Evolutionary conservation across 1,140 invertebrate species (phyloP).

Genomic region (Probaryconus sp.): DNA sequence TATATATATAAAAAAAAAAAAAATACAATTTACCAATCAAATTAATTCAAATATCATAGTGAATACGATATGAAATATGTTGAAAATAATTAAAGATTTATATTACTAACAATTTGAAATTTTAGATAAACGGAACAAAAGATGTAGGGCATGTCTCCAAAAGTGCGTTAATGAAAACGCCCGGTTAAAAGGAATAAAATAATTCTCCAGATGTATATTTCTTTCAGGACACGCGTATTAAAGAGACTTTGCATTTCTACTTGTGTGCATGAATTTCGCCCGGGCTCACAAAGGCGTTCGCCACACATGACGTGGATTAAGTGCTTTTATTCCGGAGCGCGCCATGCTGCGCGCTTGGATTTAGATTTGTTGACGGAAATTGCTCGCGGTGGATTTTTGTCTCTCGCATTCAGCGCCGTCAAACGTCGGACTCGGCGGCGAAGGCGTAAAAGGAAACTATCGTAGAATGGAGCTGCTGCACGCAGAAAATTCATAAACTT

Average conservation of each 20-base stretch:
- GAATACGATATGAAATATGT: no score
- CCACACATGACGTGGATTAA: constrained; percentile 48
- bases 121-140: no score
- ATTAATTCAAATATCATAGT: no score
- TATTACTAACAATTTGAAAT: no score
- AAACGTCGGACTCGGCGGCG: constrained; percentile 26
- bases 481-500: constrained; percentile 72
- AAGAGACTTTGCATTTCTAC: constrained; percentile 24
- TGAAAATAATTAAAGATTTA: no score
- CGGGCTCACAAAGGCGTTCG: constrained; percentile 34
- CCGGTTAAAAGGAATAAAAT: no score
- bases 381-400: constrained; percentile 46
- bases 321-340: constrained; percentile 32
- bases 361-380: constrained; percentile 57
- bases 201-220: no score
- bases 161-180: no score
- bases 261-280: constrained; percentile 35
- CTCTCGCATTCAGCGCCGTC: constrained; percentile 21
- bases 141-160: no score
- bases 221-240: constrained; percentile 30
- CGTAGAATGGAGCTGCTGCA: constrained; percentile 44
- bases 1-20: no score
- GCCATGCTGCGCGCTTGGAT: constrained; percentile 23
- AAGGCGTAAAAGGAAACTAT: constrained; percentile 45
- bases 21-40: no score